Evolutionary conservation across 2,113 vertebrate genomes (phyloP).

Genomic region (Chaetorhynchus papuensis): DNA sequence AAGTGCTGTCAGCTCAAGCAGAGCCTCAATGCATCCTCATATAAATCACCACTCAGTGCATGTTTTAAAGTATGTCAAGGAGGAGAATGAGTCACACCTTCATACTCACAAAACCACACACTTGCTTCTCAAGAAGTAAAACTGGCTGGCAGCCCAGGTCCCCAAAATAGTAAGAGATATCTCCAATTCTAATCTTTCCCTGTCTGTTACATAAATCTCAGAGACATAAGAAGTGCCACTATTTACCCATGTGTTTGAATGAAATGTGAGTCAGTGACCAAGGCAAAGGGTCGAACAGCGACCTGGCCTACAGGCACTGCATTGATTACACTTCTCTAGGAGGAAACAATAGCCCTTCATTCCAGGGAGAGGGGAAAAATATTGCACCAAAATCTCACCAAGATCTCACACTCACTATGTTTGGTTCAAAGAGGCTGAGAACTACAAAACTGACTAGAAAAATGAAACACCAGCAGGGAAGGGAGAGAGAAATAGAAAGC

Average conservation of each 20-base stretch:
- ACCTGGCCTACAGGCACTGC: not conserved
- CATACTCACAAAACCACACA: not conserved
- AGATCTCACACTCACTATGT: fast-evolving
- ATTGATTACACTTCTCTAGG: not conserved
- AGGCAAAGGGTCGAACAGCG: not conserved
- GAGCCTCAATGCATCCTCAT: not conserved
- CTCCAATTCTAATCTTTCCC: conserved; percentile 12
- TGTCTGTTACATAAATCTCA: not conserved
- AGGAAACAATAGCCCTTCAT: not conserved
- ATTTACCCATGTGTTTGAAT: not conserved
- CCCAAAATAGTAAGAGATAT: conserved; percentile 4
- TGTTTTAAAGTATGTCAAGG: not conserved
- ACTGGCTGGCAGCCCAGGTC: not conserved
- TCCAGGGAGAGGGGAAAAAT: not conserved
- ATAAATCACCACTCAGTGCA: not conserved
- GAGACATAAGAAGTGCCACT: not conserved
- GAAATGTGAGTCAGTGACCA: not conserved
- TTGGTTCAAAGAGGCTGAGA: not conserved
- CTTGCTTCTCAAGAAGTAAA: not conserved
- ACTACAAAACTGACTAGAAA: not conserved
- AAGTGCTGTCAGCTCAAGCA: not conserved
- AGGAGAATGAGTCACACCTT: not conserved
- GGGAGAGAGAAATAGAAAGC: not conserved
- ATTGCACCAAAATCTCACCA: not conserved
- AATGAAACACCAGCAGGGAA: not conserved